A percentile compares a stretch with the other conserved stretches of the same genome.
These are phyloP conservation scores for Neotoma lepida DNA, from an alignment of 2,113 vertebrate species.

Conservation along the genomic window DNA sequence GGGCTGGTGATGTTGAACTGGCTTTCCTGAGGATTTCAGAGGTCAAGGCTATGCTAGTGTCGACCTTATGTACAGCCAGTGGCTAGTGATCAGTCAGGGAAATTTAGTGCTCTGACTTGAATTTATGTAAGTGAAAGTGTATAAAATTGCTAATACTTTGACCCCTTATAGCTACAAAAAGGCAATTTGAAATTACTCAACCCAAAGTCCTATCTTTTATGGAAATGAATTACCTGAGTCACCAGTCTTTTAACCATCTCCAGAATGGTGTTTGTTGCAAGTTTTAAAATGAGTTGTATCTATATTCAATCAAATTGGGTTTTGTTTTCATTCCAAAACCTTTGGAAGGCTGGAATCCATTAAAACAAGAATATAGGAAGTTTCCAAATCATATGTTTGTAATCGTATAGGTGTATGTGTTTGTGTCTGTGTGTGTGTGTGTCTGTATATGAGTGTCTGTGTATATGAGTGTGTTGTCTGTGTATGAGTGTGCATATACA, in stretches of 20 bases:
- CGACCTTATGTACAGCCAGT: not conserved
- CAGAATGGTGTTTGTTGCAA: not conserved
- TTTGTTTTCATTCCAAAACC: not conserved
- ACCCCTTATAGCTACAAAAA: not conserved
- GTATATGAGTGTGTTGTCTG: not conserved
- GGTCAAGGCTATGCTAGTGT: not conserved
- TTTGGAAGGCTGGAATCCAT: constrained; percentile 23
- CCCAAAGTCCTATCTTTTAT: not conserved
- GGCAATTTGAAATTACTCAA: not conserved
- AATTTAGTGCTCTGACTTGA: not conserved
- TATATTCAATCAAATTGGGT: not conserved
- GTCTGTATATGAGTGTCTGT: not conserved
- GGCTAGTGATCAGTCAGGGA: too few relatives aligned
- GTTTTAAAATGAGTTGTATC: not conserved
- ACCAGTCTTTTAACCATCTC: not conserved
- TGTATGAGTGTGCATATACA: not conserved
- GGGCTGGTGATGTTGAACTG: not conserved
- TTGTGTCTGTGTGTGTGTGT: not conserved
- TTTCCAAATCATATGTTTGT: not conserved
- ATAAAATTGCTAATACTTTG: not conserved
- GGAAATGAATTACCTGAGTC: not conserved
- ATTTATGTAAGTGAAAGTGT: not conserved
- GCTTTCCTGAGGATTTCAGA: not conserved
- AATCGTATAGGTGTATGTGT: not conserved
- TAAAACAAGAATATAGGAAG: not conserved